Evolutionary conservation across 2,888 invertebrate species (phyloP), one percentile per base, ranked within the genome.

Genomic region (Tipula confusa): DNA sequence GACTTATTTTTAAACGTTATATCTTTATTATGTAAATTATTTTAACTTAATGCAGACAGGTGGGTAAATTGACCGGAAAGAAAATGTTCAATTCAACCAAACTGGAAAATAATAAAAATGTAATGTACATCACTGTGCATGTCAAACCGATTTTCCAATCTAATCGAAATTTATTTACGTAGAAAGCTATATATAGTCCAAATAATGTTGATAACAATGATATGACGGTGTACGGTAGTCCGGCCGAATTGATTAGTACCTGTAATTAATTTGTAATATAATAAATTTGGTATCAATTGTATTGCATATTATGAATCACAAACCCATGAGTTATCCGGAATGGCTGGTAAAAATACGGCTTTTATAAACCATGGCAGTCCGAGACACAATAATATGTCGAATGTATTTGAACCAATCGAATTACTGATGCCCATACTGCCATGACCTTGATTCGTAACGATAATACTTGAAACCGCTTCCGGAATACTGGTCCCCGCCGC

Each of bases 401-500:
- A 95, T 0, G 95, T 95, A 87, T 95, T 96, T 0, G 95, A 95
- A 18, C 95, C 95, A 82, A 96, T 94, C 0, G 95, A 93, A 89
- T 95, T 96, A 87, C 95, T 94, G 84, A 96, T 92, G 0, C 95
- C 95, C 86, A 87, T 87, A 29, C 85, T 85, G n/a, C 87, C 86
- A 85, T 87, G 90, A 92, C 95, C 96, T 92, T 95, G 95, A 87
- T 93, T 93, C 1, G 96, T 94, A 0, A 97, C 96, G 82, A 96
- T 92, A 7, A 96, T 93, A 87, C 95, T 95, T 38, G 96, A 95
- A 0, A 96, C 95, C 0, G 95, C 95, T 90, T 97, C 97, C 0
- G 97, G 96, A 0, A 97, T 92, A 87, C 95, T 95, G 85, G 95
- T 96, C 81, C 96, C 96, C 1, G 95, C 95, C 0, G 96, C 96